Evolutionary conservation across 2,113 vertebrate genomes (phyloP).

Genomic region (Meleagris gallopavo): DNA sequence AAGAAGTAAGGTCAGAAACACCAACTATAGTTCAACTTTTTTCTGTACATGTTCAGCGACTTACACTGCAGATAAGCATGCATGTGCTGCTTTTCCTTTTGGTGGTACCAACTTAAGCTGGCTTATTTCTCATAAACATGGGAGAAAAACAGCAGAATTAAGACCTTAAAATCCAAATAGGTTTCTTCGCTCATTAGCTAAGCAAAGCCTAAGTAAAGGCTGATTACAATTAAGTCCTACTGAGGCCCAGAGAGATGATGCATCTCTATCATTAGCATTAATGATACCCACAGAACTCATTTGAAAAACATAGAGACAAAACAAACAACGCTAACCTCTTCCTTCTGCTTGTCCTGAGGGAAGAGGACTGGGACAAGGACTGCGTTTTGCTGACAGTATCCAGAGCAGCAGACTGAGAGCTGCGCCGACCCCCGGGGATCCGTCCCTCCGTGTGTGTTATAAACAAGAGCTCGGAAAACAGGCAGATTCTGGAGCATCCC

Average conservation of each 20-base stretch:
- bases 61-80: not conserved
- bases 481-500: constrained; percentile 24
- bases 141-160: not conserved
- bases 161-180: not conserved
- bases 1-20: not conserved
- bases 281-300: not conserved
- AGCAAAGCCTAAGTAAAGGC: not conserved
- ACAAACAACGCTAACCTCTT: constrained; percentile 19
- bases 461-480: constrained; percentile 61
- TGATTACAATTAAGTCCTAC: not conserved
- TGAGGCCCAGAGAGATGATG: constrained; percentile 1
- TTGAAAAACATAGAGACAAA: constrained; percentile 1
- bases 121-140: not conserved
- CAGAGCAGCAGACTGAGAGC: constrained; percentile 45
- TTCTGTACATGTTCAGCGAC: not conserved
- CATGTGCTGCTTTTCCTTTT: not conserved
- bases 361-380: not conserved
- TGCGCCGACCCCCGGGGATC: constrained; percentile 28
- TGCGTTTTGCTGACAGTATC: constrained; percentile 42
- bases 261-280: constrained; percentile 1
- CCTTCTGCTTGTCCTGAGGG: not conserved
- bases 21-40: not conserved
- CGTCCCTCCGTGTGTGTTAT: not conserved
- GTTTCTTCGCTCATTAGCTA: not conserved
- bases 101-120: not conserved